phyloP scores from a whole-genome alignment of 1,140 invertebrate species.

The Streblospio benedicti region DNA sequence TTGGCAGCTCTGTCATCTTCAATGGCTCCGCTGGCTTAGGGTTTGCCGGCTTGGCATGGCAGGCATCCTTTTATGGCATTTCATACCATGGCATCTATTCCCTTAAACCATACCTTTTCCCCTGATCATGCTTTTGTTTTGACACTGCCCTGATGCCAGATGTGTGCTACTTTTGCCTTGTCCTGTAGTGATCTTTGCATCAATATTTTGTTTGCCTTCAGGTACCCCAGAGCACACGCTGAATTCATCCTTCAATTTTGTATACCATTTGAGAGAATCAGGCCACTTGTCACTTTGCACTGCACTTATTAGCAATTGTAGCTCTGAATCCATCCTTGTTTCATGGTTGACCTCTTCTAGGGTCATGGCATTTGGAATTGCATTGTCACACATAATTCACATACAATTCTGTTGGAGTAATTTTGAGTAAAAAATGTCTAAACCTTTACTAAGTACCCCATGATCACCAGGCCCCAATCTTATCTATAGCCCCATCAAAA shows the following conservation, averaged over 20 bases:
- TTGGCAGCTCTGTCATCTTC: constrained; percentile 18
- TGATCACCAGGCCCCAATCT: too few species aligned
- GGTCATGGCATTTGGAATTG: too few species aligned
- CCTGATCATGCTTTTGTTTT: neutral
- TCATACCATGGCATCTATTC: constrained; percentile 31
- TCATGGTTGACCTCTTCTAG: too few species aligned
- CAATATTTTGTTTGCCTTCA: constrained; percentile 15
- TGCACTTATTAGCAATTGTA: too few species aligned
- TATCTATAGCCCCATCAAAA: too few species aligned
- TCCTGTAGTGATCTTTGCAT: constrained; percentile 16
- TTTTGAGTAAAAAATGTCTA: too few species aligned
- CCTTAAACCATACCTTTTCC: neutral
- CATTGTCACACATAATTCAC: too few species aligned
- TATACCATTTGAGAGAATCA: too few species aligned
- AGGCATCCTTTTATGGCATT: constrained; percentile 24
- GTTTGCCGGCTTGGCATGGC: constrained; percentile 23
- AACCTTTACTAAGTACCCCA: too few species aligned
- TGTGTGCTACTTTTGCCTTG: constrained; percentile 12
- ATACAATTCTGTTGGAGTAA: too few species aligned
- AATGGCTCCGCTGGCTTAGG: constrained; percentile 26
- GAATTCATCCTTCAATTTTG: constrained; percentile 17
- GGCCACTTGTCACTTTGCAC: too few species aligned
- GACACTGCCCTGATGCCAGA: neutral
- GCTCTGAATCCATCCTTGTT: too few species aligned
- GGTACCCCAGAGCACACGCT: constrained; percentile 10